Evolutionary conservation across 2,113 vertebrate genomes (phyloP), one percentile per base, ranked within the genome.

Genomic region (Riparia riparia): DNA sequence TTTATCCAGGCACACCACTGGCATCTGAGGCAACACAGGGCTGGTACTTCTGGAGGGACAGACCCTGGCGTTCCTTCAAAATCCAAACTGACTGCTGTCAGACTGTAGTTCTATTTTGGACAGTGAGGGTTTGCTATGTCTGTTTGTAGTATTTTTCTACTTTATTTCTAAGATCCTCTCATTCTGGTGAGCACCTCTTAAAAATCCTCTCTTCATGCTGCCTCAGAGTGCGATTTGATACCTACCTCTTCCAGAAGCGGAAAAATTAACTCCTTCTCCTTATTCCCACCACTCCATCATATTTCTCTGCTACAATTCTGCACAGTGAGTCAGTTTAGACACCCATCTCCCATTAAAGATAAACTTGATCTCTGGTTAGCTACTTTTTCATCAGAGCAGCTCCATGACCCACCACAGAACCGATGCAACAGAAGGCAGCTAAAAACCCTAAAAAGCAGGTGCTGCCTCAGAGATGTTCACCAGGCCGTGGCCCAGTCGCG

Each of bases 401-500:
- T 47, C 76, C 9, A 2, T 37, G 61, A 83, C 29, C 12, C 26
- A 2, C 10, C 37, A 34, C 45, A 34, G 18, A 60, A 21, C 31
- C 3, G 29, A 15, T 0, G 0, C 29, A 60, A 15, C 14, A 31
- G 11, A 41, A 16, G 16, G 45, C 58, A 29, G 26, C 17, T 37
- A 29, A 61, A 69, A 37, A 25, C 4, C 3, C 22, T 4, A 6
- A 19, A 20, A 41, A 20, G 63, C 57, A 4, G 44, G 4, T 5
- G 17, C 12, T 25, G 66, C 42, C 61, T n/a, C 56, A 17, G 34
- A 60, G n/a, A 15, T 0, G 21, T 42, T 71, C 63, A 1, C 14
- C 47, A 2, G 68, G 31, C 31, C 14, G 3, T 0, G 10, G 31
- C 0, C 1, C 2, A 3, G n/a, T 2, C 49, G 4, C 2, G 0